Conservation (phyloP, 2,797 vertebrate species). For the Buceros bicornis region DNA sequence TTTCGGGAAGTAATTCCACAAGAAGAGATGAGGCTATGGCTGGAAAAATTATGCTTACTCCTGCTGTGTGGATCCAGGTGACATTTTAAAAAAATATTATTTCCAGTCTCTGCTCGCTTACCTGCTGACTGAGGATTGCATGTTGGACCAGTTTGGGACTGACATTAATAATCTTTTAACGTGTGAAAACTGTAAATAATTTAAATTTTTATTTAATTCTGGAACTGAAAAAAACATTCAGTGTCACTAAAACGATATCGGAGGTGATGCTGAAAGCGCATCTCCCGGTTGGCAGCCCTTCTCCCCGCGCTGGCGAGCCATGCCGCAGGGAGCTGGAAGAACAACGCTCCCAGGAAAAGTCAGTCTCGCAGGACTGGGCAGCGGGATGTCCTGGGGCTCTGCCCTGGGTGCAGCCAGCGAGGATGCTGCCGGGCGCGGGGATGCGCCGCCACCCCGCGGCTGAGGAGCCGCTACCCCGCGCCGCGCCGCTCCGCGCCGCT, state of each 20-base stretch:
- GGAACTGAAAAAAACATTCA: neutral
- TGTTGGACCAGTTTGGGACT: neutral
- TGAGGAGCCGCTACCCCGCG: neutral
- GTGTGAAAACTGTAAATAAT: neutral
- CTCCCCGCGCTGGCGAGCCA: rapidly evolving
- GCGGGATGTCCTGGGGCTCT: too few relatives aligned
- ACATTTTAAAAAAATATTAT: rapidly evolving
- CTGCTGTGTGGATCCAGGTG: neutral
- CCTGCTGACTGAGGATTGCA: neutral
- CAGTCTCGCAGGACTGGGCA: rapidly evolving
- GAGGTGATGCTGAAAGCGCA: neutral
- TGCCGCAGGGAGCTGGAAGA: neutral
- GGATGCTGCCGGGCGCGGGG: too few relatives aligned
- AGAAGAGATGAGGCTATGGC: neutral
- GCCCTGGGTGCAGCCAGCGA: too few relatives aligned
- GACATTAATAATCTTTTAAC: neutral
- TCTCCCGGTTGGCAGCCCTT: neutral
- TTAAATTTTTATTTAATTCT: neutral
- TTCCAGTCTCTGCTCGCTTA: neutral
- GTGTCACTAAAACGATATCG: neutral
- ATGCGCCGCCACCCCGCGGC: neutral
- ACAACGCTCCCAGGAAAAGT: rapidly evolving
- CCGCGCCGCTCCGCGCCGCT: neutral
- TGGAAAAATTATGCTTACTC: neutral
- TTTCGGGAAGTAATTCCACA: neutral